Percentiles rank a stretch among this genome's conserved stretches.
These are phyloP conservation scores for Pterocles burchelli DNA, from an alignment of 2,113 vertebrate species.

Conservation along the genomic window DNA sequence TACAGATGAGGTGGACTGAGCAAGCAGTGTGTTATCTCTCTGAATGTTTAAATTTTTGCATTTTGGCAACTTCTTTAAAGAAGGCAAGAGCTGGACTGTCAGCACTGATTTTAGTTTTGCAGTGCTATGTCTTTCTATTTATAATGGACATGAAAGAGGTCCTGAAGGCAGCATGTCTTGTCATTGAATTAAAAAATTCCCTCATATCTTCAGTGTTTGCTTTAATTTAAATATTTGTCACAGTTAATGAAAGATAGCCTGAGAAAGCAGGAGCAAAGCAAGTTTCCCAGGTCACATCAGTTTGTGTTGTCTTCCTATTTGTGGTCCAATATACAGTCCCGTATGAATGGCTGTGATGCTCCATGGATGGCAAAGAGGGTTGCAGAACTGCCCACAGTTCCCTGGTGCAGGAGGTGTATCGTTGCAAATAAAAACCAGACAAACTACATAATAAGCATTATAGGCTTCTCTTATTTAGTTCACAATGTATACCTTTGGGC, in stretches of 20 bases:
- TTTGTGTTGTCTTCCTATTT: not conserved
- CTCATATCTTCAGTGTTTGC: not conserved
- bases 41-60: slow-evolving; percentile 15
- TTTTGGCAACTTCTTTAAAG: slow-evolving; percentile 21
- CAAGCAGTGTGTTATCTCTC: slow-evolving; percentile 32
- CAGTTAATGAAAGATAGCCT: not conserved
- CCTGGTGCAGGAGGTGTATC: not conserved
- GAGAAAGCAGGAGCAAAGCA: not conserved
- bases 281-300: not conserved
- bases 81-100: slow-evolving; percentile 2
- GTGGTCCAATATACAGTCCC: not conserved
- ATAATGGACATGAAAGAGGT: not conserved
- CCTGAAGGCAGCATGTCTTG: not conserved
- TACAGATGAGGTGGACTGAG: slow-evolving; percentile 26
- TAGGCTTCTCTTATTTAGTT: not conserved
- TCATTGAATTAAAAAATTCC: not conserved
- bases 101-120: slow-evolving; percentile 1
- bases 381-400: not conserved
- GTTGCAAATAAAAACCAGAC: not conserved
- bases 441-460: not conserved
- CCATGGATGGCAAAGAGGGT: not conserved
- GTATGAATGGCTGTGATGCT: not conserved
- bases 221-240: slow-evolving; percentile 10
- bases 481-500: not conserved
- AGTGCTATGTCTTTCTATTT: slow-evolving; percentile 23